A percentile compares a stretch with the other conserved stretches of the same genome.
These are phyloP conservation scores for Helogale parvula DNA, from an alignment of 2,113 vertebrate genomes.

Conservation along the genomic window DNA sequence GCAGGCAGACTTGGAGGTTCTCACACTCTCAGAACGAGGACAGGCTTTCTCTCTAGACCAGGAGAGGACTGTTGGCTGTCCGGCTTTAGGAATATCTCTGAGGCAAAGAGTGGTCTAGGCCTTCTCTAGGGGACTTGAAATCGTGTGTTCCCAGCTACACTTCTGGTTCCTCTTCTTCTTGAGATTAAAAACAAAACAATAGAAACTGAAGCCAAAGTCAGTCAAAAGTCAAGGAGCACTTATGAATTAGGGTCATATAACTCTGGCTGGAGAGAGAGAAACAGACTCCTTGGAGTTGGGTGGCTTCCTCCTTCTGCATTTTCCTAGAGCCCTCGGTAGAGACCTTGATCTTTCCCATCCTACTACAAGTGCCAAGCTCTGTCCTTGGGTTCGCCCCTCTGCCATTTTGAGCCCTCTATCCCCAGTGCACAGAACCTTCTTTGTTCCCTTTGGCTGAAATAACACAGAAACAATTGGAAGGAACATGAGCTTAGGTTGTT, in stretches of 20 bases:
- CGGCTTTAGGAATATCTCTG: not conserved
- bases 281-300: not conserved
- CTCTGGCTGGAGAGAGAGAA: not conserved
- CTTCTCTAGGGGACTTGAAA: not conserved
- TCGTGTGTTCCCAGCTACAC: not conserved
- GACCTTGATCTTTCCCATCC: not conserved
- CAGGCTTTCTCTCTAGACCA: not conserved
- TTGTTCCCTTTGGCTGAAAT: not conserved
- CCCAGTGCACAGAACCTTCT: not conserved
- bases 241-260: not conserved
- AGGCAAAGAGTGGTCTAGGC: not conserved
- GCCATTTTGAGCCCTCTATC: not conserved
- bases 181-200: not conserved
- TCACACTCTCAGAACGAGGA: not conserved
- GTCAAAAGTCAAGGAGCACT: not conserved
- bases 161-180: not conserved
- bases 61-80: not conserved
- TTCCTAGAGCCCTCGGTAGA: not conserved
- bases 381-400: not conserved
- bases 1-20: not conserved
- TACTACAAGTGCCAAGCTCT: not conserved
- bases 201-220: not conserved
- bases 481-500: not conserved
- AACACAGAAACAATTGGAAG: not conserved
- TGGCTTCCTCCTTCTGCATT: not conserved